These are phyloP conservation scores for Amiota mariae DNA, from an alignment of 2,888 invertebrate species.

Conservation along the genomic window DNA sequence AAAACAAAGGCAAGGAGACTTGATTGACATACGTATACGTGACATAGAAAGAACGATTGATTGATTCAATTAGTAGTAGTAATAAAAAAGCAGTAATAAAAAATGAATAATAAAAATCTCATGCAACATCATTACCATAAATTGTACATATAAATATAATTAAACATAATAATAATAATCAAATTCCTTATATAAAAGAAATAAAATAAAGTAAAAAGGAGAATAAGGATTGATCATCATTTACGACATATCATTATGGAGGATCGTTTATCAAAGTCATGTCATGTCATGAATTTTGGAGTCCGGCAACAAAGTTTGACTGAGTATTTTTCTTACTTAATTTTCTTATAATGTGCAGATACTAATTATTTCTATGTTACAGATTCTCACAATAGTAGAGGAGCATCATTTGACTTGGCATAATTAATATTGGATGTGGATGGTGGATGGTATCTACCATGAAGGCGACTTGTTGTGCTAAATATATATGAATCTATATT, in stretches of 20 bases:
- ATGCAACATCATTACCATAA: constrained; percentile 71
- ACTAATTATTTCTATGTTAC: neutral
- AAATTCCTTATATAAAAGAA: neutral
- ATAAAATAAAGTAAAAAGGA: neutral
- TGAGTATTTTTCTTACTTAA: constrained; percentile 13
- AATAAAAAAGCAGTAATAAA: constrained; percentile 70
- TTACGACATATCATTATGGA: no score
- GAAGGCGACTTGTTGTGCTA: constrained; percentile 3
- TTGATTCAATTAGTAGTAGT: constrained; percentile 42
- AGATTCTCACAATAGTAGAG: neutral
- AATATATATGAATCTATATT: constrained; percentile 11
- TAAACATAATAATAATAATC: constrained; percentile 39
- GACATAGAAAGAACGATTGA: constrained; percentile 37
- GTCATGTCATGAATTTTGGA: neutral
- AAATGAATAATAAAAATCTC: constrained; percentile 73
- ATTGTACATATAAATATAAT: constrained; percentile 42
- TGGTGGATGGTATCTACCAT: neutral
- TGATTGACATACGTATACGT: constrained; percentile 43
- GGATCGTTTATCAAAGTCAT: neutral
- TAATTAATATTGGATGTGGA: constrained; percentile 14
- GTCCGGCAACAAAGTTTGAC: constrained; percentile 15
- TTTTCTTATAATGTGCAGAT: neutral
- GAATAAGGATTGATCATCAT: neutral
- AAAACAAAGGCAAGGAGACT: constrained; percentile 40
- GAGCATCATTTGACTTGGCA: constrained; percentile 5